Evolutionary conservation across 2,797 vertebrate genomes (phyloP).

Genomic region (Salmo trutta): DNA sequence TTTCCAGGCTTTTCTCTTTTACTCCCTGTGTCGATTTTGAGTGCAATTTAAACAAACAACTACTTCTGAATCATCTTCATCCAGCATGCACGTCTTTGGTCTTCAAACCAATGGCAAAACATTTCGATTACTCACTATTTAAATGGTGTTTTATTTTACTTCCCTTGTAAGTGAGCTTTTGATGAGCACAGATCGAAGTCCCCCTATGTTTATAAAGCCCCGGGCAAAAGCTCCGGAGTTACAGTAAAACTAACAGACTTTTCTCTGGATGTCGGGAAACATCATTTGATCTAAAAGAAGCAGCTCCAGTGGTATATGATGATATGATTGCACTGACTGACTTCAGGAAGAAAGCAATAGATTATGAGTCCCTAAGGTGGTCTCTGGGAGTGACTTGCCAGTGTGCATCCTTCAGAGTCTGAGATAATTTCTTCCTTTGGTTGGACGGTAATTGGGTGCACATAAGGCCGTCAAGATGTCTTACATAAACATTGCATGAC

Average conservation of each 20-base stretch:
- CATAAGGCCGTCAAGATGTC: slow-evolving; percentile 4
- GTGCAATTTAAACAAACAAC: background rate
- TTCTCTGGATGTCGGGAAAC: background rate
- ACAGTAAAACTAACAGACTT: background rate
- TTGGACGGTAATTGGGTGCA: background rate
- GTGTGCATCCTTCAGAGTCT: background rate
- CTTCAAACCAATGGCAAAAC: background rate
- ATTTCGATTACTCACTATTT: background rate
- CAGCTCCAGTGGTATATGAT: background rate
- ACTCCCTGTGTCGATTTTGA: background rate
- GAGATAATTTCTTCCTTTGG: background rate
- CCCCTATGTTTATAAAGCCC: background rate
- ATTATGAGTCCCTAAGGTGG: background rate
- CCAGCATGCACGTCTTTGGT: background rate
- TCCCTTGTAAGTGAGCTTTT: background rate
- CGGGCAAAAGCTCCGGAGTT: background rate
- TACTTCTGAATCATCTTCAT: background rate
- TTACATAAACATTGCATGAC: background rate
- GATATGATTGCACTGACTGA: background rate
- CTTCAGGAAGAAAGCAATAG: background rate
- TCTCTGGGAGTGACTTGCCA: background rate
- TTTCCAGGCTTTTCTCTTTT: background rate
- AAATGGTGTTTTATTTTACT: background rate
- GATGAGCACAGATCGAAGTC: background rate
- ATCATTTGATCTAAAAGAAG: background rate